Conservation (phyloP, 2,888 invertebrate genomes). For the Tipula vernalis region DNA sequence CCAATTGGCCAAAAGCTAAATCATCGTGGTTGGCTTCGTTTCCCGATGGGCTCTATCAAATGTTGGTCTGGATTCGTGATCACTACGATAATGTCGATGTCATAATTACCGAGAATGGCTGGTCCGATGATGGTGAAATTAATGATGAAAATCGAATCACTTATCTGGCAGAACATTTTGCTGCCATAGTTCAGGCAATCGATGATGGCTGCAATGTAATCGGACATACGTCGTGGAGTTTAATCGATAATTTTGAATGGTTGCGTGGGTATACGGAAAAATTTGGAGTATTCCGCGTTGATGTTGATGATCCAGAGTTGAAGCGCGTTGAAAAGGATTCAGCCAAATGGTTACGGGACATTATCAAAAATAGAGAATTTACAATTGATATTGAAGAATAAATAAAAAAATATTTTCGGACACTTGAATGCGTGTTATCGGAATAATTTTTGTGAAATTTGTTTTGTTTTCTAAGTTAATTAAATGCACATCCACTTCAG, state of each 20-base stretch:
- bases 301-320: background rate
- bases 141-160: slow-evolving; percentile 20
- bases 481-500: background rate
- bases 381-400: background rate
- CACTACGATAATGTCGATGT: background rate
- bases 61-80: background rate
- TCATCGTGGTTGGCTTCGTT: background rate
- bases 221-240: background rate
- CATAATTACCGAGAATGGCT: background rate
- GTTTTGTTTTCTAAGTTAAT: background rate
- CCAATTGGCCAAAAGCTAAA: background rate
- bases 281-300: background rate
- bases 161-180: background rate
- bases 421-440: background rate
- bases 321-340: background rate
- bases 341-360: background rate
- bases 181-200: background rate
- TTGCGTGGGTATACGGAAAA: background rate
- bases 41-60: background rate
- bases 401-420: no score
- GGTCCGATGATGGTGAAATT: slow-evolving; percentile 14
- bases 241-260: slow-evolving; percentile 6
- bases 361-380: background rate
- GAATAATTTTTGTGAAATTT: background rate
- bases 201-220: background rate